Evolutionary conservation across 92 coral and sea anemone species (phyloP).

Genomic region (Zoanthus solanderi): DNA sequence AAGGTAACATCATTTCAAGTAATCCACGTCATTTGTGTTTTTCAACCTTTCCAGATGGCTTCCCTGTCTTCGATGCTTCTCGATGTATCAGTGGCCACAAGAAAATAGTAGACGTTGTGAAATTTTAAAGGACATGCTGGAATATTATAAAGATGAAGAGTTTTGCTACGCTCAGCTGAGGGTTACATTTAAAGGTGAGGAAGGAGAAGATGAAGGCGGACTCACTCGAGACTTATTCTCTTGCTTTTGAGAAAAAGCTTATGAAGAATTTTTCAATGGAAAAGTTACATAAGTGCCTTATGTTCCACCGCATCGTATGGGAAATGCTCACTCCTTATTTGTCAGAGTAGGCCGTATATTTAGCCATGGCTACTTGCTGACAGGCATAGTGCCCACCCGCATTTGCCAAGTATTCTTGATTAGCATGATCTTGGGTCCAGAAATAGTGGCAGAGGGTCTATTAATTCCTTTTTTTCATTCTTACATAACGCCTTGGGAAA

Average conservation of each 20-base stretch:
- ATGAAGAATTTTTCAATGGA: slow-evolving; percentile 23
- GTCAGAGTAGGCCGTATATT: slow-evolving; percentile 36
- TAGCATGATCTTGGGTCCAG: slow-evolving; percentile 41
- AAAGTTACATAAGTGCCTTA: slow-evolving; percentile 20
- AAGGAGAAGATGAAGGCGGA: slow-evolving; percentile 35
- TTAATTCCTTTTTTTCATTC: slow-evolving; percentile 31
- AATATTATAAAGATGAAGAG: slow-evolving; percentile 19
- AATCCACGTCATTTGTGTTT: too few relatives aligned
- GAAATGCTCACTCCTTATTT: slow-evolving; percentile 11
- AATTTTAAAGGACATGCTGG: slow-evolving; percentile 17
- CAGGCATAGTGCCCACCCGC: slow-evolving; percentile 26
- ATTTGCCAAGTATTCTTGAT: slow-evolving; percentile 15
- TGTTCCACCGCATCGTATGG: slow-evolving; percentile 39
- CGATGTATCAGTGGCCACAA: too few relatives aligned
- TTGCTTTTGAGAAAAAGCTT: slow-evolving; percentile 39
- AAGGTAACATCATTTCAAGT: background rate
- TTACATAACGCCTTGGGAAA: slow-evolving; percentile 48
- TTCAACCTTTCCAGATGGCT: too few relatives aligned
- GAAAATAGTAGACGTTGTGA: too few relatives aligned
- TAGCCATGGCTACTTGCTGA: slow-evolving; percentile 42
- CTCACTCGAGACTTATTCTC: slow-evolving; percentile 39
- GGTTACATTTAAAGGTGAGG: slow-evolving; percentile 36
- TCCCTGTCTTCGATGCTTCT: too few relatives aligned
- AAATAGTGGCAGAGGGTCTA: slow-evolving; percentile 10
- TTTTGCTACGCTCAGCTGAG: slow-evolving; percentile 26